Conservation (phyloP, 2,888 invertebrate species). For the Orthosia gothica region DNA sequence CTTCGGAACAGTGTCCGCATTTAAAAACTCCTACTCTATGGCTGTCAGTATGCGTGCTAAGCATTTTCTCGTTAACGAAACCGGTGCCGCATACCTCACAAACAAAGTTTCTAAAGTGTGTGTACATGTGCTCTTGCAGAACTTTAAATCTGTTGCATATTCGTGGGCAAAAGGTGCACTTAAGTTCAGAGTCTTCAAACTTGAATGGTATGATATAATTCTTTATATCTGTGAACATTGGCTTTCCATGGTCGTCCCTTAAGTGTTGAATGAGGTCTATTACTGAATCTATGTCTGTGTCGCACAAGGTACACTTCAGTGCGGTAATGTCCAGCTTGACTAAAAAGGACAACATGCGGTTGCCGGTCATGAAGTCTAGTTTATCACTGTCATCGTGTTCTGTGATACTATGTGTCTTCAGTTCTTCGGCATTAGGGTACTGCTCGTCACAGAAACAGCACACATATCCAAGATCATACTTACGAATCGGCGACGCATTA, state of each 20-base stretch:
- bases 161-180: conserved; percentile 68
- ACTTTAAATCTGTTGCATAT: conserved; percentile 70
- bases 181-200: conserved; percentile 68
- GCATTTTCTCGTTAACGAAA: conserved; percentile 63
- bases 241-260: conserved; percentile 41
- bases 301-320: conserved; percentile 61
- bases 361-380: conserved; percentile 70
- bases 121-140: conserved; percentile 74
- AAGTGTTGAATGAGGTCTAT: conserved; percentile 48
- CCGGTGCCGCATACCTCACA: conserved; percentile 71
- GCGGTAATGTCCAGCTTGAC: conserved; percentile 80
- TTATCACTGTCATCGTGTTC: conserved; percentile 69
- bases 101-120: conserved; percentile 73
- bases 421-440: conserved; percentile 71
- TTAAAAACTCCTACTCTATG: conserved; percentile 61
- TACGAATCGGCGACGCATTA: conserved; percentile 81
- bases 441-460: conserved; percentile 77
- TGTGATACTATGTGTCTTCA: conserved; percentile 77
- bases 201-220: conserved; percentile 78
- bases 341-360: conserved; percentile 65
- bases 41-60: conserved; percentile 37
- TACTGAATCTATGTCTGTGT: conserved; percentile 40
- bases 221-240: conserved; percentile 58
- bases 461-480: conserved; percentile 74
- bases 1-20: conserved; percentile 70